Base-by-base conservation (phyloP, 2,113 vertebrate genomes). In the Scolopax mira region DNA sequence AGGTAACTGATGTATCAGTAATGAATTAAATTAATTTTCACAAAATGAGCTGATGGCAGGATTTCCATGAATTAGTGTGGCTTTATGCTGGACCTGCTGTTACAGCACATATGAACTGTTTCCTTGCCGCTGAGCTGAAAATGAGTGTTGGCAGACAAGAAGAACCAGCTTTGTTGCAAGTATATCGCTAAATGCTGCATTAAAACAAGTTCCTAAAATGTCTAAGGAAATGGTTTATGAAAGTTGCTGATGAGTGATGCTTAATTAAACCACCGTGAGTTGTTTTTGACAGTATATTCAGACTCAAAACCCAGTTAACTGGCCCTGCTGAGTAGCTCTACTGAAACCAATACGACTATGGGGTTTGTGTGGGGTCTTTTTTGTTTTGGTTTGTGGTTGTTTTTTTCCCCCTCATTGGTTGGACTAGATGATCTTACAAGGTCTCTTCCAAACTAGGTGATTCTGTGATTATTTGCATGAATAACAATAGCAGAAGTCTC, bases 91-190 rank as follows among this genome's bases (percentile, higher is more conserved):
- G 65, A 46, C 84, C 80, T 79, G 93, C 85, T 92, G 81, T 35
- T 95, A 18, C 19, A 69, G 44, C 48, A 18, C 55, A 41, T 5
- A 64, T 3, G 54, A 89, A 19, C 15, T 3, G 58, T 21, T 67
- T 70, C 89, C 91, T 71, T 54, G 71, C 85, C 19, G 24, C 93
- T 90, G 94, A 93, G 89, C 54, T 88, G 89, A 82, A 89, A 96
- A 89, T 79, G 94, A 77, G 33, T 77, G 28, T 62, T 93, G 93
- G 82, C 88, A 93, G 72, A 49, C 41, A 81, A 30, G 44, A 72
- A 30, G 51, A 70, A 22, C 55, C 39, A 8, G 52, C 72, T 88
- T 78, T 39, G 31, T 51, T 89, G 82, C 19, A 62, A 75, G 46
- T 51, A 15, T n/a, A 42, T 37, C 52, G 3, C 60, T 55, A 88